These are phyloP conservation scores for Sarcophaga caerulescens DNA, from an alignment of 2,888 invertebrate genomes.

Conservation along the genomic window DNA sequence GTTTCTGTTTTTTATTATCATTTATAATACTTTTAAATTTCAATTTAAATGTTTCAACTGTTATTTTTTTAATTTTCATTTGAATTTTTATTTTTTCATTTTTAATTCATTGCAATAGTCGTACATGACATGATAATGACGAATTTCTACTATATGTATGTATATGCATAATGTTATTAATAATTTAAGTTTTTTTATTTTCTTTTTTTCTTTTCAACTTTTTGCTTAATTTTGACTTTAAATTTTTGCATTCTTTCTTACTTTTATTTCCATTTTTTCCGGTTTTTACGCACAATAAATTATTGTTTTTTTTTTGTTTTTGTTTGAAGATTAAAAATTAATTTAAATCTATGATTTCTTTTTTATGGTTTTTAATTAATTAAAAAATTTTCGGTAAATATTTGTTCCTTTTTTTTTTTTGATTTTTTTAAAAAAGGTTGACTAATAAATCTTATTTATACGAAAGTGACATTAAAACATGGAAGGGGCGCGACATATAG, in stretches of 20 bases:
- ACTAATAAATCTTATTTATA: constrained; percentile 52
- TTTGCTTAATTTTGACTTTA: constrained; percentile 15
- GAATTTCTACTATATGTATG: constrained; percentile 45
- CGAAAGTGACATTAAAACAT: constrained; percentile 49
- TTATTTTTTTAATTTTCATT: constrained; percentile 30
- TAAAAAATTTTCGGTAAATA: constrained; percentile 40
- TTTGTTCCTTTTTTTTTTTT: neutral
- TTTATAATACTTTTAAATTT: constrained; percentile 56
- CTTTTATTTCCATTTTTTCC: neutral
- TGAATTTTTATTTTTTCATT: constrained; percentile 25
- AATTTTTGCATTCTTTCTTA: neutral
- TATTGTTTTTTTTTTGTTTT: constrained; percentile 31
- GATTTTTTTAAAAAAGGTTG: constrained; percentile 37
- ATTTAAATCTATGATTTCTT: constrained; percentile 51
- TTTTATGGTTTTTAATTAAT: constrained; percentile 41
- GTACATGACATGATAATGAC: constrained; percentile 57
- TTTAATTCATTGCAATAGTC: constrained; percentile 62
- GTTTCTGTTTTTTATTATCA: constrained; percentile 31
- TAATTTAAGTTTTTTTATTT: constrained; percentile 24
- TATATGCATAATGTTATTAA: constrained; percentile 4
- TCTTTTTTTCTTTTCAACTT: constrained; percentile 16
- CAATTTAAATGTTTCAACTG: constrained; percentile 59
- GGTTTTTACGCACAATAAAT: constrained; percentile 44
- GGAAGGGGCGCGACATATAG: neutral
- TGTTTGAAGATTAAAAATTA: constrained; percentile 58